Evolutionary conservation across 2,888 invertebrate species (phyloP).

Genomic region (Patella pellucida): DNA sequence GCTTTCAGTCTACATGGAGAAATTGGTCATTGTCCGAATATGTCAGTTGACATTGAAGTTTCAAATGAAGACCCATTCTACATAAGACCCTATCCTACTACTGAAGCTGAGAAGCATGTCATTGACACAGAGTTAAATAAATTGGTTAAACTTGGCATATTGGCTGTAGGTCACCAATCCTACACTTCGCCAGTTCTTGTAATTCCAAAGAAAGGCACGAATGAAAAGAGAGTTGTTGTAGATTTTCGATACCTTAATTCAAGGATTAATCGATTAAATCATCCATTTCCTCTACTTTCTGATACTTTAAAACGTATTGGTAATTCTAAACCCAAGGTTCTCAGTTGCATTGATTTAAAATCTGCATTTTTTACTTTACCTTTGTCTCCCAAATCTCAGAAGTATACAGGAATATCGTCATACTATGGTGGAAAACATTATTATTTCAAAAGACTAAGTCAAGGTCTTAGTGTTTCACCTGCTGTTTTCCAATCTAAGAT

Average conservation of each 20-base stretch:
- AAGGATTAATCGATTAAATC: neutral
- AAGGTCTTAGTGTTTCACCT: neutral
- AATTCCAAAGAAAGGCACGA: neutral
- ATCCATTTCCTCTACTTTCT: neutral
- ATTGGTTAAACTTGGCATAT: neutral
- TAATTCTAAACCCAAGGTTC: neutral
- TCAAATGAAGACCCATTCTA: neutral
- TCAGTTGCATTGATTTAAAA: neutral
- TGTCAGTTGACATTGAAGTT: neutral
- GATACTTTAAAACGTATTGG: neutral
- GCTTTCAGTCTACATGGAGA: neutral
- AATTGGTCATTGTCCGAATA: neutral
- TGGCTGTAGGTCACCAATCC: neutral
- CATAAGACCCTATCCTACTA: neutral
- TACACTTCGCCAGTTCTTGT: neutral
- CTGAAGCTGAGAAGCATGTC: neutral
- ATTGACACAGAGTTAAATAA: neutral
- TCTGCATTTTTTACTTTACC: neutral
- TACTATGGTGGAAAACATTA: neutral
- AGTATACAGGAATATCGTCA: neutral
- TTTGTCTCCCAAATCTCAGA: neutral
- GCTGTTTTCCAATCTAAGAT: neutral
- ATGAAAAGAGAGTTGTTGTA: neutral
- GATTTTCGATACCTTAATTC: neutral
- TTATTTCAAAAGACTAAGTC: neutral